Evolutionary conservation across 2,888 invertebrate species (phyloP).

Genomic region (Apamea anceps): DNA sequence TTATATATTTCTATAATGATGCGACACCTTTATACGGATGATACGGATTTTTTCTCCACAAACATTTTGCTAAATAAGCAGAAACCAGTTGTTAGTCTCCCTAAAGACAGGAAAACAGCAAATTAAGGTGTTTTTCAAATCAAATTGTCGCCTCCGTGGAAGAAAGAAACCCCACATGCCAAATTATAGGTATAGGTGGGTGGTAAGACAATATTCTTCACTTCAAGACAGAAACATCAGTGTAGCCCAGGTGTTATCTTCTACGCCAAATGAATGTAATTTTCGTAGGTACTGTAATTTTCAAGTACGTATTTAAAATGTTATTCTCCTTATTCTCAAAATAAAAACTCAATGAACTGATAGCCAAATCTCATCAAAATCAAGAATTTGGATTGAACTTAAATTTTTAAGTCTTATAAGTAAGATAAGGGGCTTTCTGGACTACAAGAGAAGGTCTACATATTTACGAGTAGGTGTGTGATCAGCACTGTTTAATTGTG

Average conservation of each 20-base stretch:
- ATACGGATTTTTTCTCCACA: neutral
- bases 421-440: neutral
- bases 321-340: neutral
- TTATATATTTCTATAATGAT: neutral
- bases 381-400: neutral
- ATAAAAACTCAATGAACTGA: neutral
- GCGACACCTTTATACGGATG: neutral
- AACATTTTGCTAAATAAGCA: neutral
- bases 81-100: neutral
- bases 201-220: neutral
- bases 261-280: neutral
- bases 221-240: too few relatives aligned
- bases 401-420: neutral
- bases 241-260: neutral
- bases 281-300: neutral
- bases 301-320: neutral
- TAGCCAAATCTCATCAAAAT: neutral
- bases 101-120: neutral
- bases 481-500: neutral
- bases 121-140: constrained; percentile 11
- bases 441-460: neutral
- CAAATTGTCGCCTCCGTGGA: neutral
- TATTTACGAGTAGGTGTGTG: neutral
- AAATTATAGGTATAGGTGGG: neutral
- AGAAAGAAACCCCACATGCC: neutral